Evolutionary conservation across 2,888 invertebrate species (phyloP).

Genomic region (Drosophila quinaria): DNA sequence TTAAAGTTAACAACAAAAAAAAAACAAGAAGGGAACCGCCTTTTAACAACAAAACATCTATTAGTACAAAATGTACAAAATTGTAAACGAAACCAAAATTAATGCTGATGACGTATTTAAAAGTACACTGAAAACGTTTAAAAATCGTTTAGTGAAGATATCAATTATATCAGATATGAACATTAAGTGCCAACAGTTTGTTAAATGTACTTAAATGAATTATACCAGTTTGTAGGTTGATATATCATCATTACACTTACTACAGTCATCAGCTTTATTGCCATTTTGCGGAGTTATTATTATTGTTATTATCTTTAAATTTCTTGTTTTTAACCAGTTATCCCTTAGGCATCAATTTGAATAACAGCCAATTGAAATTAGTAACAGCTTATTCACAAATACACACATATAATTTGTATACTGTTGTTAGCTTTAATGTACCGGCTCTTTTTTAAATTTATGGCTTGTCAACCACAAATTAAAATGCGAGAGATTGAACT

Average conservation of each 20-base stretch:
- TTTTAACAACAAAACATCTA: conserved; percentile 39
- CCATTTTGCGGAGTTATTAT: not conserved
- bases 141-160: conserved; percentile 39
- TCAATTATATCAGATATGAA: conserved; percentile 34
- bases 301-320: not conserved
- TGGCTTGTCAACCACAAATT: not conserved
- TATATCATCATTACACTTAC: conserved; percentile 15
- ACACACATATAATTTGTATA: not conserved
- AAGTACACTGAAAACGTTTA: conserved; percentile 29
- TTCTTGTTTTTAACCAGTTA: not conserved
- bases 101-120: conserved; percentile 33
- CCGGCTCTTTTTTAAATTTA: not conserved
- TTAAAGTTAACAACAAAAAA: conserved; percentile 55
- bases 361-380: not conserved
- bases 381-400: not conserved
- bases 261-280: not conserved
- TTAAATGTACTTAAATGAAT: conserved; percentile 1
- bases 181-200: conserved; percentile 17
- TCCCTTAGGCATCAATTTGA: not conserved
- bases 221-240: conserved; percentile 15
- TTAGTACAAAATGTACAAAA: no score
- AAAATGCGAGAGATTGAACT: not conserved
- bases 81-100: conserved; percentile 27
- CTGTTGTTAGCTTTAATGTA: not conserved
- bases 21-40: conserved; percentile 51